phyloP scores from a whole-genome alignment of 2,113 vertebrate species.

The Copsychus sechellarum region DNA sequence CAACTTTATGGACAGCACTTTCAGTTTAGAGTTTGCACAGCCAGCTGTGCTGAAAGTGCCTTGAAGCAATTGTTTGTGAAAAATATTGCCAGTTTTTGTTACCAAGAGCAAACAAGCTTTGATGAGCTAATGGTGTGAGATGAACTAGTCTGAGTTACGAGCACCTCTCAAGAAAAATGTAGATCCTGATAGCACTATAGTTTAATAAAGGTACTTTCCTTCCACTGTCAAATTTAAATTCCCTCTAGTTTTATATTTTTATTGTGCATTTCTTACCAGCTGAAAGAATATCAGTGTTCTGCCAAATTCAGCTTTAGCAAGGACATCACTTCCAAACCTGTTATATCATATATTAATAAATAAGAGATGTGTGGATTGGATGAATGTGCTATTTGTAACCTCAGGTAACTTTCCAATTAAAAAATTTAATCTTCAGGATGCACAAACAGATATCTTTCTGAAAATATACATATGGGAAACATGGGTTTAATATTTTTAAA shows the following conservation, averaged over 20 bases:
- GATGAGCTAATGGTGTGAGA: conserved; percentile 13
- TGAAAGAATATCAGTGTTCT: neutral
- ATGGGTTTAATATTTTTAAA: neutral
- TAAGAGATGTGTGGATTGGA: neutral
- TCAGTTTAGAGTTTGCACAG: neutral
- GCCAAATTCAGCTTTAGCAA: neutral
- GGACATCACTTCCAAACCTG: neutral
- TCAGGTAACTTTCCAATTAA: conserved; percentile 1
- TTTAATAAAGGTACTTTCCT: conserved; percentile 33
- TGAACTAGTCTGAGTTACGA: conserved; percentile 27
- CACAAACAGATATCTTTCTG: neutral
- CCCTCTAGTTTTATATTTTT: neutral
- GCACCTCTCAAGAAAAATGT: neutral
- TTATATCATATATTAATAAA: neutral
- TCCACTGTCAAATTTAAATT: neutral
- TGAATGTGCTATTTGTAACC: neutral
- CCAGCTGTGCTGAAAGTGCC: neutral
- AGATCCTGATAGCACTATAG: neutral
- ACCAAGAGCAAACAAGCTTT: conserved; percentile 2
- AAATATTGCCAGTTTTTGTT: neutral
- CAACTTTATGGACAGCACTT: neutral
- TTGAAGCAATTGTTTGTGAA: neutral
- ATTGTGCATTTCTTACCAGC: neutral
- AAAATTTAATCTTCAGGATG: neutral
- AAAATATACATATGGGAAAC: neutral